These are phyloP conservation scores for Physocephala rufipes DNA, from an alignment of 2,888 invertebrate genomes.

Conservation along the genomic window DNA sequence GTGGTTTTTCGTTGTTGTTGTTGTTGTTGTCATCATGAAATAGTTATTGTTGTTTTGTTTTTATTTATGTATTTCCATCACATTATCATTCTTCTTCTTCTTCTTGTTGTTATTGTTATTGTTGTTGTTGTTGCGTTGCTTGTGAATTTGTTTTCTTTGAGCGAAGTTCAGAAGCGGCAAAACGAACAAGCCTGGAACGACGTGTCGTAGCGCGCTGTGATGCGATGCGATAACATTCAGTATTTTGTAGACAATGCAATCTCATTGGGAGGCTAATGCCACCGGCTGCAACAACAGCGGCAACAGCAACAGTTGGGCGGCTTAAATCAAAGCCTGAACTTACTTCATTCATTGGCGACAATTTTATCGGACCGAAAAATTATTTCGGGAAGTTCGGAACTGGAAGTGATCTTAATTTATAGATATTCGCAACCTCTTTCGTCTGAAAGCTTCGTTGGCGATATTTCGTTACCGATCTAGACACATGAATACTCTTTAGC, in stretches of 20 bases:
- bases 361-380: slow-evolving; percentile 60
- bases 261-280: slow-evolving; percentile 54
- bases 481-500: slow-evolving; percentile 46
- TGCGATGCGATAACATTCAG: slow-evolving; percentile 53
- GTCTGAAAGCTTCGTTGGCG: slow-evolving; percentile 50
- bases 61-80: not conserved
- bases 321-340: slow-evolving; percentile 59
- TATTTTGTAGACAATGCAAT: slow-evolving; percentile 44
- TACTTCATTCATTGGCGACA: slow-evolving; percentile 59
- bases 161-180: not conserved
- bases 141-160: not conserved
- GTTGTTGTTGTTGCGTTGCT: slow-evolving; percentile 17
- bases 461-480: slow-evolving; percentile 54
- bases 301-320: slow-evolving; percentile 30
- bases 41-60: slow-evolving; percentile 16
- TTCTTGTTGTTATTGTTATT: slow-evolving; percentile 13
- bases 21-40: not conserved
- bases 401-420: slow-evolving; percentile 16
- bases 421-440: slow-evolving; percentile 32
- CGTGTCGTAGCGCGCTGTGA: slow-evolving; percentile 55
- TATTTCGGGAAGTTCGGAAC: slow-evolving; percentile 45
- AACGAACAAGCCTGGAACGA: slow-evolving; percentile 45
- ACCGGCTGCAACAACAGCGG: no score
- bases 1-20: not conserved
- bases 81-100: not conserved